Percentiles rank a stretch among this genome's conserved stretches.
Conservation (phyloP, 1,140 invertebrate species). For the Coboldia fuscipes region DNA sequence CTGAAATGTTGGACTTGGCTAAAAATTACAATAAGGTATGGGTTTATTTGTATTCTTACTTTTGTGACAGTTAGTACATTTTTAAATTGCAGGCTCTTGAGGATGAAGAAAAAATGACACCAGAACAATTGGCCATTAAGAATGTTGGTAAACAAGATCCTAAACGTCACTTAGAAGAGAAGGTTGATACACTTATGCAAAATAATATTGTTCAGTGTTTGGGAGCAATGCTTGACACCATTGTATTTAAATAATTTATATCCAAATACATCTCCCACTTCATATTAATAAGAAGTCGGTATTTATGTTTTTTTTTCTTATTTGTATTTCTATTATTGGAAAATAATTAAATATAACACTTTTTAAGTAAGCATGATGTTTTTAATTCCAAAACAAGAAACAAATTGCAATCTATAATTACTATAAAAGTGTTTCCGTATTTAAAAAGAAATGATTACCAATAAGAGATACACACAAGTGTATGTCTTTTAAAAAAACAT, state of each 20-base stretch:
- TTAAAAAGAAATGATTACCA: not conserved
- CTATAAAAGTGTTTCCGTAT: not conserved
- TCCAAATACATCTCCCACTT: too few relatives aligned
- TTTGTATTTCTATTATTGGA: too few relatives aligned
- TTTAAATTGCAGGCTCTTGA: slow-evolving; percentile 54
- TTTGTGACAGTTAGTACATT: not conserved
- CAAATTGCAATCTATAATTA: not conserved
- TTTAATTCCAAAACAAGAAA: not conserved
- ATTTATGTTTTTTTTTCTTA: too few relatives aligned
- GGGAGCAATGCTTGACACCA: slow-evolving; percentile 95
- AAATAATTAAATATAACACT: not conserved
- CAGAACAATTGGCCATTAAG: slow-evolving; percentile 96
- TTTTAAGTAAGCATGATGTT: not conserved
- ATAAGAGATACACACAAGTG: too few relatives aligned
- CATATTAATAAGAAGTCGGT: too few relatives aligned
- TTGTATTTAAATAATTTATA: slow-evolving; percentile 53
- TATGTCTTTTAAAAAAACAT: not conserved
- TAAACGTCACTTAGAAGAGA: slow-evolving; percentile 98
- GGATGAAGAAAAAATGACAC: slow-evolving; percentile 99
- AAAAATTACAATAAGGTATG: slow-evolving; percentile 94
- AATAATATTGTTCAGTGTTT: slow-evolving; percentile 97
- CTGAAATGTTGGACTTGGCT: slow-evolving; percentile 91
- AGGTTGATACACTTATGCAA: slow-evolving; percentile 93
- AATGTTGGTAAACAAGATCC: slow-evolving; percentile 99
- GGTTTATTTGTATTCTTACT: not conserved